Conservation (phyloP, 2,797 vertebrate genomes). For the Scolopax rusticola region DNA sequence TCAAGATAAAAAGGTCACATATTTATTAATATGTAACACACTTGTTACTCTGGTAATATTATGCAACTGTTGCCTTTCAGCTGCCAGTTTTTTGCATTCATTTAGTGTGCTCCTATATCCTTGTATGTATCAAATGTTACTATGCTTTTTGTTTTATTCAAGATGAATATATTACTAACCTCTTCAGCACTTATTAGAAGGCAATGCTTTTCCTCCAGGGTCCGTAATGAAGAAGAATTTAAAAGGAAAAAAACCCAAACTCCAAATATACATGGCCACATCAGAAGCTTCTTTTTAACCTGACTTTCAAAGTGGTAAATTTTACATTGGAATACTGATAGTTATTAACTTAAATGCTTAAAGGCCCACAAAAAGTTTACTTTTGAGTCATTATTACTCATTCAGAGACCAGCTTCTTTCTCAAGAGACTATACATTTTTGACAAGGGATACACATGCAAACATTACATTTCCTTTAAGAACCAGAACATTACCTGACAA, state of each 20-base stretch:
- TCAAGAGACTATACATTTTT: not conserved
- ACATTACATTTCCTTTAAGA: constrained; percentile 29
- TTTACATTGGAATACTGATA: not conserved
- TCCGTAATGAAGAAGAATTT: not conserved
- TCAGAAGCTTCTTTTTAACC: not conserved
- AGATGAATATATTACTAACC: constrained; percentile 56
- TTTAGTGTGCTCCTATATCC: not conserved
- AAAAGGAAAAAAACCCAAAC: accelerated
- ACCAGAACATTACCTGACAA: not conserved
- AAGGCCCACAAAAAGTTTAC: not conserved
- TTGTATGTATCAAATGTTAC: constrained; percentile 33
- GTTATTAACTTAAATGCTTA: constrained; percentile 24
- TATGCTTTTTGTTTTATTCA: constrained; percentile 33
- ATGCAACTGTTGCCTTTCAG: constrained; percentile 65
- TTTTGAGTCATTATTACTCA: constrained; percentile 6
- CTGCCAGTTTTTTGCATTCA: constrained; percentile 14
- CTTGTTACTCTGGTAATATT: constrained; percentile 59
- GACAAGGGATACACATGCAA: constrained; percentile 7
- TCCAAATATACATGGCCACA: not conserved
- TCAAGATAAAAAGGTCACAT: constrained; percentile 72
- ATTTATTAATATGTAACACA: constrained; percentile 73
- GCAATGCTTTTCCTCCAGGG: not conserved
- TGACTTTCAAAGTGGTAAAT: constrained; percentile 2
- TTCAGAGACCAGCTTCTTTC: not conserved
- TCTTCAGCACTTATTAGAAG: constrained; percentile 21